phyloP scores from a whole-genome alignment of 2,113 vertebrate genomes.

The Clarias macrocephalus region DNA sequence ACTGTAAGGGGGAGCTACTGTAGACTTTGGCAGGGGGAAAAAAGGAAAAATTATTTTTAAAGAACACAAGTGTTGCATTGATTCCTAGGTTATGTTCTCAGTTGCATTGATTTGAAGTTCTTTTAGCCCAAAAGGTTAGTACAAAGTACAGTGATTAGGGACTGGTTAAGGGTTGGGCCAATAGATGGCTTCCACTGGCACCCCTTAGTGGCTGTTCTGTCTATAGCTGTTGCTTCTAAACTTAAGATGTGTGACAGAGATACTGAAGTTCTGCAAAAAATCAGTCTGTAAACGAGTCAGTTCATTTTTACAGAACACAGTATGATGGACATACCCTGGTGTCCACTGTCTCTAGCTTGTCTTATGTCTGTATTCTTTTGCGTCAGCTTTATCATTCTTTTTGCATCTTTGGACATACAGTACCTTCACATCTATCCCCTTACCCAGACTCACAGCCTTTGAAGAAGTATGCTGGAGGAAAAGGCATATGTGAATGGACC shows the following conservation, averaged over 20 bases:
- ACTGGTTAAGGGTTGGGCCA: slow-evolving; percentile 34
- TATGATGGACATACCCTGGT: slow-evolving; percentile 20
- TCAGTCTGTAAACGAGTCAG: neutral
- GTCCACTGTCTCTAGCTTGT: slow-evolving; percentile 18
- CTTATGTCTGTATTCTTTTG: slow-evolving; percentile 55
- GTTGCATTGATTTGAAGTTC: too few species aligned
- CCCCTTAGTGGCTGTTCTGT: slow-evolving; percentile 17
- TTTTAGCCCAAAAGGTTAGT: neutral
- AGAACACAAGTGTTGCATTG: too few species aligned
- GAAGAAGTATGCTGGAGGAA: slow-evolving; percentile 50
- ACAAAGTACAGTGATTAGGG: neutral
- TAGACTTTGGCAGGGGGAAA: neutral
- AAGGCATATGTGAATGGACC: slow-evolving; percentile 8
- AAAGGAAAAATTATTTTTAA: too few species aligned
- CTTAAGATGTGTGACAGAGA: slow-evolving; percentile 30
- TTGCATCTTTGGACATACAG: slow-evolving; percentile 45
- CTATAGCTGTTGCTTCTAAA: slow-evolving; percentile 9
- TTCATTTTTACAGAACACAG: slow-evolving; percentile 25
- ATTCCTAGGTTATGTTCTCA: too few species aligned
- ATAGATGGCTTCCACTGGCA: slow-evolving; percentile 15
- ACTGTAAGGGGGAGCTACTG: neutral
- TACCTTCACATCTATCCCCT: slow-evolving; percentile 22
- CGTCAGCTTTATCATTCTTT: slow-evolving; percentile 37
- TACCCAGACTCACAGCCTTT: slow-evolving; percentile 45
- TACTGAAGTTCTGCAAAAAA: neutral